Conservation (phyloP, 2,113 vertebrate species). For the Cercocebus atys region DNA sequence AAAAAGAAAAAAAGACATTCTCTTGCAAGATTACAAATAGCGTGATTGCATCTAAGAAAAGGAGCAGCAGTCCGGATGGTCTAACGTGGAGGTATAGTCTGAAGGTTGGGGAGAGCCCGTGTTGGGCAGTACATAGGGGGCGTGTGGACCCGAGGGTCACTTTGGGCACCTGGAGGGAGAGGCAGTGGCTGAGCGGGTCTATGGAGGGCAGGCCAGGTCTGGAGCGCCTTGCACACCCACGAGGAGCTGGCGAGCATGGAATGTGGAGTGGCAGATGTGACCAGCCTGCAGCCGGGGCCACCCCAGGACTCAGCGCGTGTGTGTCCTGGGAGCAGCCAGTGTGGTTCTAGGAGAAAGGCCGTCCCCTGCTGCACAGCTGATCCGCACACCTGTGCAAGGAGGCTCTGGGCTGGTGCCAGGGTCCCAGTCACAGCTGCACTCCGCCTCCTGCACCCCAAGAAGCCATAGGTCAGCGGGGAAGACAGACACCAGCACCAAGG, state of each 20-base stretch:
- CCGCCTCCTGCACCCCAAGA: background rate
- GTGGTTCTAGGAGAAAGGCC: background rate
- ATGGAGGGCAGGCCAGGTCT: no score
- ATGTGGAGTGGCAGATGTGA: no score
- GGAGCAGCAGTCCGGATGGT: background rate
- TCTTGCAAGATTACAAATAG: background rate
- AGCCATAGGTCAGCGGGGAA: background rate
- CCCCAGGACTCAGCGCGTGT: no score
- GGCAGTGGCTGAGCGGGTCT: background rate
- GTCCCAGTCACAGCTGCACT: background rate
- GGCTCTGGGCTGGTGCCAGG: background rate
- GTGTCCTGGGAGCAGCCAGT: background rate
- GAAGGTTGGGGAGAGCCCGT: no score
- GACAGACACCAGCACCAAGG: background rate
- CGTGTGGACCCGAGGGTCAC: background rate
- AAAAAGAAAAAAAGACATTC: background rate
- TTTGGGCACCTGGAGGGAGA: background rate
- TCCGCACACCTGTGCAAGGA: background rate
- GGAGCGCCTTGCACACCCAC: no score
- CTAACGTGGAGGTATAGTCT: background rate
- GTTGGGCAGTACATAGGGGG: background rate
- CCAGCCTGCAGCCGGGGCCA: no score
- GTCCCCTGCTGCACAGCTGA: accelerated
- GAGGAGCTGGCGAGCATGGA: no score
- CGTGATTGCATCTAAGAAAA: background rate